A percentile compares a stretch with the other conserved stretches of the same genome.
These are phyloP conservation scores for Florisuga fusca DNA, from an alignment of 2,797 vertebrate species.

Conservation along the genomic window DNA sequence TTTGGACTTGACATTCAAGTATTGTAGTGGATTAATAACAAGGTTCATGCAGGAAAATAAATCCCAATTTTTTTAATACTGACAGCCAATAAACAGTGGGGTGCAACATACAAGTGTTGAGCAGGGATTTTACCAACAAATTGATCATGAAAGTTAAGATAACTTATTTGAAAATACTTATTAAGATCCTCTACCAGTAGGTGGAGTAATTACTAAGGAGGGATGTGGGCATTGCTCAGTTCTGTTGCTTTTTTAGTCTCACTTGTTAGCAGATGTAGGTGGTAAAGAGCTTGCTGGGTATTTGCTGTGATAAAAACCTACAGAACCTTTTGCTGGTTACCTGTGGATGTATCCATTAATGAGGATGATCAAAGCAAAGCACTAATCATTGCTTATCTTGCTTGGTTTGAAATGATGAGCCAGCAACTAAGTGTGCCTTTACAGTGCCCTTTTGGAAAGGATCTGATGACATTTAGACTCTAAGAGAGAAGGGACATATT, in stretches of 20 bases:
- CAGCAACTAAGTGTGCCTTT: background rate
- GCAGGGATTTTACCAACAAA: background rate
- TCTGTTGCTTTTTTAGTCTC: background rate
- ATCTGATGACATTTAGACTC: background rate
- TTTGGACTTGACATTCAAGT: background rate
- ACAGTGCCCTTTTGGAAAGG: background rate
- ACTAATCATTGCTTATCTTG: background rate
- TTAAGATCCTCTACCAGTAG: constrained; percentile 12
- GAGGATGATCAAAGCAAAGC: background rate
- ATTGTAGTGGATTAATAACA: background rate
- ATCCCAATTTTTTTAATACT: background rate
- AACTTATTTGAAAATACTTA: background rate
- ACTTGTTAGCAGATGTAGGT: background rate
- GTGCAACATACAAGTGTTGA: background rate
- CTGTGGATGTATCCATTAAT: background rate
- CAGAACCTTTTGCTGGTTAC: background rate
- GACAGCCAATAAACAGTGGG: background rate
- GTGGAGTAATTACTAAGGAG: constrained; percentile 9
- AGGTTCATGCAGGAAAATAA: background rate
- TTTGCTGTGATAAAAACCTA: background rate
- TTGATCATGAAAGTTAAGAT: background rate
- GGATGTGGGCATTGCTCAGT: background rate
- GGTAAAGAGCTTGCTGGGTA: background rate
- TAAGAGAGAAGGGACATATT: background rate
- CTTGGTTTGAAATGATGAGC: background rate